Conservation (phyloP, 2,888 invertebrate genomes). For the Dascillus cervinus region DNA sequence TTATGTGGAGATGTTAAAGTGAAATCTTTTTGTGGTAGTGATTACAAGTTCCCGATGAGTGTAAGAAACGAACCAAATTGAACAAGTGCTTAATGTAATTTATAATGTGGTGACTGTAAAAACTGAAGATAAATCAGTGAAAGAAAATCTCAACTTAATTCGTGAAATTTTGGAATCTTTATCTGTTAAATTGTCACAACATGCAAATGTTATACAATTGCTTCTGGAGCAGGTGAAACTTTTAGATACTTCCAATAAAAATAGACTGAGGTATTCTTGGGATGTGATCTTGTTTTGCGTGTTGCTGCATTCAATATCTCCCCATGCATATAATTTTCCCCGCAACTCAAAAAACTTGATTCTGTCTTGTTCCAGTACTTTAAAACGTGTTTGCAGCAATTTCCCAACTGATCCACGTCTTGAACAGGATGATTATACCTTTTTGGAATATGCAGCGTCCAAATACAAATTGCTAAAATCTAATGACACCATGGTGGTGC, state of each 20-base stretch:
- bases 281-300: constrained; percentile 3
- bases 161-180: too few relatives aligned
- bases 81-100: too few relatives aligned
- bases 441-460: constrained; percentile 7
- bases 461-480: constrained; percentile 7
- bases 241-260: too few relatives aligned
- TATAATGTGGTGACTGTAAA: too few relatives aligned
- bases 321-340: constrained; percentile 16
- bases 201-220: constrained; percentile 1
- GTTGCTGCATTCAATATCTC: constrained; percentile 9
- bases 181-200: neutral
- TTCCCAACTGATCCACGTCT: constrained; percentile 1
- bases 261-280: too few relatives aligned
- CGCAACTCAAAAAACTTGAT: constrained; percentile 9
- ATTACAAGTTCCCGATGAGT: too few relatives aligned
- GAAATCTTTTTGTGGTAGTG: too few relatives aligned
- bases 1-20: too few relatives aligned
- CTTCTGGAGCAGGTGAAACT: neutral
- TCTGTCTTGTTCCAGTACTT: constrained; percentile 10
- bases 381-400: constrained; percentile 6
- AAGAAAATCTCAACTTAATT: too few relatives aligned
- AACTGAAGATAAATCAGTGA: too few relatives aligned
- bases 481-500: constrained; percentile 10
- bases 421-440: constrained; percentile 4
- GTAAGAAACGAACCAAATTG: too few relatives aligned